Conservation (phyloP, 2,888 invertebrate species). For the Lasioglossum pauxillum region DNA sequence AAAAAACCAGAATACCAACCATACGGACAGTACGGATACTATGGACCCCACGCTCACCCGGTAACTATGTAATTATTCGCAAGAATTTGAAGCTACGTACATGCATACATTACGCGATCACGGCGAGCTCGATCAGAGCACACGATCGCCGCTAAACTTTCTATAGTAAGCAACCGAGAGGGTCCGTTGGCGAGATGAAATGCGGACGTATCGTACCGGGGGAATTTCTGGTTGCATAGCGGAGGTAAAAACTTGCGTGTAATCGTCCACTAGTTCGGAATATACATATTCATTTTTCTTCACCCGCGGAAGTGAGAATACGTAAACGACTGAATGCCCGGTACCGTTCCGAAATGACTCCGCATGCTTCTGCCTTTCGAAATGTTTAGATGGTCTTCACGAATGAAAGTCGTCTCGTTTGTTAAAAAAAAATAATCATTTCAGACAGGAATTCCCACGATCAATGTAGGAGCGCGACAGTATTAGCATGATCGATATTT, state of each 20-base stretch:
- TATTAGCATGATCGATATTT: not conserved
- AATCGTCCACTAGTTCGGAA: not conserved
- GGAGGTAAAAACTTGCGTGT: not conserved
- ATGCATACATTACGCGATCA: constrained; percentile 13
- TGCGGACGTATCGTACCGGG: not conserved
- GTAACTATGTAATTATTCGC: constrained; percentile 54
- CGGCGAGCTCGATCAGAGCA: constrained; percentile 16
- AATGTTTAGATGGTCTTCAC: constrained; percentile 4
- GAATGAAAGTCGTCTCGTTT: constrained; percentile 24
- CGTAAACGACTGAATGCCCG: constrained; percentile 4
- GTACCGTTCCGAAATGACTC: not conserved
- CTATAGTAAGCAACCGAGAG: not conserved
- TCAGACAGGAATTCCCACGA: not conserved
- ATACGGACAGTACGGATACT: constrained; percentile 42
- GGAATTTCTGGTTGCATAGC: not conserved
- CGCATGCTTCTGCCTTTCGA: not conserved
- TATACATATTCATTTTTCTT: not conserved
- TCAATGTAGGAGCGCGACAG: not conserved
- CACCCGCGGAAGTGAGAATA: constrained; percentile 7
- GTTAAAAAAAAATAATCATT: not conserved
- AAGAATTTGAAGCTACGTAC: not conserved
- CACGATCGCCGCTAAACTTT: not conserved
- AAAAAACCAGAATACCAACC: constrained; percentile 53
- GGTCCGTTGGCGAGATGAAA: not conserved
- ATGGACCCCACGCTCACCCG: constrained; percentile 45